Base-by-base conservation (phyloP, 2,113 vertebrate genomes). In the Fregetta grallaria region DNA sequence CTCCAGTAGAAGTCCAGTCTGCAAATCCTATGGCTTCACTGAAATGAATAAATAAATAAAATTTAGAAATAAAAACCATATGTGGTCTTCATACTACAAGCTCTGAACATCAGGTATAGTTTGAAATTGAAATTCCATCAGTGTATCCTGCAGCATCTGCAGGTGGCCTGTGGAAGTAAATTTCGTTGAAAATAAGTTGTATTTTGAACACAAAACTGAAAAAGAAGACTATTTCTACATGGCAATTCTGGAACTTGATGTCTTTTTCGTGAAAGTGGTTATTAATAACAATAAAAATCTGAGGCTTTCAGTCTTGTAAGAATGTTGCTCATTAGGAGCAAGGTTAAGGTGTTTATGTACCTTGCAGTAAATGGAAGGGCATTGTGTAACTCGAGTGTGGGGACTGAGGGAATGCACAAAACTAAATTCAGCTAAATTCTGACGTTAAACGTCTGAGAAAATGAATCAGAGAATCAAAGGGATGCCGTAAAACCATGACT, bases 371-470 rank as follows among this genome's bases (percentile, higher is more conserved):
- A n/a, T 36, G 30, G 36, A 83, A 63, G 32, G 36, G 42, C 29
- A 14, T 5, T 25, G n/a, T 20, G 61, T 13, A 30, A 38, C 50
- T 59, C 0, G 0, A 53, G n/a, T 22, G 9, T 72, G 44, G n/a
- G 45, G 40, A 53, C 26, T 29, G 70, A 78, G 53, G 56, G 53
- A 79, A 67, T 10, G 29, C n/a, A 19, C 18, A 70, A 38, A 74
- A 59, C 11, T 36, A 42, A 63, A 55, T 71, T 81, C 52, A 59
- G 38, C 34, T 78, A 4, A 59, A 76, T 52, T 63, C 14, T 81
- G 52, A 38, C 6, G 50, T 38, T 25, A 49, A 36, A 23, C 23
- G 2, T 13, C 27, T 68, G 16, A 75, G 61, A 49, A 78, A 89
- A 74, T 1, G 4, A 29, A 34, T 20, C 16, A 23, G 49, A 92